These are phyloP conservation scores for Magallana nippona DNA, from an alignment of 2,888 invertebrate genomes.

Conservation along the genomic window DNA sequence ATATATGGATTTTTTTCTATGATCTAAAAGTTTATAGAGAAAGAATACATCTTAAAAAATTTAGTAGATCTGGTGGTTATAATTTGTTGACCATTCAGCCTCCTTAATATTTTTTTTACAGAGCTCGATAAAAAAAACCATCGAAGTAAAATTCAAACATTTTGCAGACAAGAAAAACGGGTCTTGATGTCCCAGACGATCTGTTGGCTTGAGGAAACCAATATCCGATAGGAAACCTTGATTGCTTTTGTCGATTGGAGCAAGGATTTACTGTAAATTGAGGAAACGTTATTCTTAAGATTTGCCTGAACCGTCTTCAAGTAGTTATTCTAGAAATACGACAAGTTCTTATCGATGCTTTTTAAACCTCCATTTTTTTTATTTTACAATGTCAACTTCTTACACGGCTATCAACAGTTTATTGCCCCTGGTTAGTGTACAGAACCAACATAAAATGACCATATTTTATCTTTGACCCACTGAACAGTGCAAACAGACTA, in stretches of 20 bases:
- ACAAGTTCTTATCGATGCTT: neutral
- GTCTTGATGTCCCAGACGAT: neutral
- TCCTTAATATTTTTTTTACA: no score
- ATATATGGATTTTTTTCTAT: no score
- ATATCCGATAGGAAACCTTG: neutral
- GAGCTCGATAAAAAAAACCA: no score
- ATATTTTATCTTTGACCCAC: constrained; percentile 17
- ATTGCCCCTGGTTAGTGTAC: no score
- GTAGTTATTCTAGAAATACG: neutral
- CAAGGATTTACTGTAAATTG: constrained; percentile 21
- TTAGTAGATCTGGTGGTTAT: no score
- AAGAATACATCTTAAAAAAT: no score
- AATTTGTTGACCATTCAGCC: no score
- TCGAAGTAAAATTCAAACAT: no score
- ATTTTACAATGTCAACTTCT: neutral
- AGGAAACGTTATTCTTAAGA: constrained; percentile 8
- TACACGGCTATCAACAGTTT: neutral
- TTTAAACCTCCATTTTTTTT: neutral
- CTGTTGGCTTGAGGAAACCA: neutral
- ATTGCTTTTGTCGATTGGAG: neutral
- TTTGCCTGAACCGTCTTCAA: neutral
- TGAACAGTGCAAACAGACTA: neutral
- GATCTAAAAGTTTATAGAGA: no score
- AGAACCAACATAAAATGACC: no score
- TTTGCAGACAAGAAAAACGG: no score